Base-by-base conservation (phyloP, 2,113 vertebrate species). In the Spilogale gracilis region DNA sequence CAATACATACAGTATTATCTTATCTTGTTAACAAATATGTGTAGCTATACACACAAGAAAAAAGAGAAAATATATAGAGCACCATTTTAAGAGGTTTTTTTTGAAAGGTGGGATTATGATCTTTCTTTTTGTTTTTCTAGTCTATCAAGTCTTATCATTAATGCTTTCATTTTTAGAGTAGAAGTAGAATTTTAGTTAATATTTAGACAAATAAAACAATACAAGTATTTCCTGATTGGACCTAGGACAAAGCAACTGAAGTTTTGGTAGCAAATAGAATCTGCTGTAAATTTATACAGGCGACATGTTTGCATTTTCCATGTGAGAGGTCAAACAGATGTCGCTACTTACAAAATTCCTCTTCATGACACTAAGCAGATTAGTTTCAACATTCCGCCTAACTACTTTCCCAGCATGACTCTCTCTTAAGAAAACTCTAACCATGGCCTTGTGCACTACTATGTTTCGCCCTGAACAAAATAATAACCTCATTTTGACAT, bases 361-460 rank as follows among this genome's bases (percentile, higher is more conserved):
- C 30, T 67, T 79, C 54, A 25, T 54, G 58, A 97, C 48, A 67
- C 65, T 63, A 58, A 94, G 58, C 87, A 94, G 78, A 95, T 82
- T 83, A 18, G 48, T 82, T 91, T 95, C 71, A 65, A 89, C 38
- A 60, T 91, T 95, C 71, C 63, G 89, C 17, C 23, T 74, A 60
- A 86, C 23, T 18, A 50, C 88, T 96, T 91, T 71, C 48, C 78
- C 60, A 92, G 38, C 2, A 4, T 50, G 61, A 27, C 45, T 65
- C 93, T 71, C 71, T 58, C 45, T 71, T 80, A 76, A 81, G 76
- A 93, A 91, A 91, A 76, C 56, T 87, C n/a, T 89, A 80, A 69
- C 63, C 52, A 73, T 25, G 88, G 17, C 14, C 38, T 17, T 52
- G 14, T 21, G 38, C 23, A n/a, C 43, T 71, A 43, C 27, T 38